A percentile compares a stretch with the other conserved stretches of the same genome.
Conservation (phyloP, 1,140 invertebrate species). For the Lucilia sericata region DNA sequence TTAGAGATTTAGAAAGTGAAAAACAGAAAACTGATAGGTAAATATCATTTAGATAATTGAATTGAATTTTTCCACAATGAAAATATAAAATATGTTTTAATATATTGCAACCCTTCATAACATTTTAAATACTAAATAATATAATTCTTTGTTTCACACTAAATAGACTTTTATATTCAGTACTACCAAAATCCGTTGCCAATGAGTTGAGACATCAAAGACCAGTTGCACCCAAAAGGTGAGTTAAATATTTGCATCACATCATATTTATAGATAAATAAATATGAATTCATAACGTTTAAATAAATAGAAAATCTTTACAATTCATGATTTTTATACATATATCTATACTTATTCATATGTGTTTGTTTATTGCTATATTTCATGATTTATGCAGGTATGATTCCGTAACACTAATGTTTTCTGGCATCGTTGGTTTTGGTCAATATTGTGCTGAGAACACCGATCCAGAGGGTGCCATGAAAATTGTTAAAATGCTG, state of each 20-base stretch:
- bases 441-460: constrained; percentile 87
- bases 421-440: constrained; percentile 95
- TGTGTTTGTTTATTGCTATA: constrained; percentile 12
- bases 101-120: not conserved
- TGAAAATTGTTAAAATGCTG: constrained; percentile 93
- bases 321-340: too few relatives aligned
- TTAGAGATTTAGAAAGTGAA: constrained; percentile 93
- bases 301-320: not conserved
- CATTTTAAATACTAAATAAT: not conserved
- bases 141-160: constrained; percentile 18
- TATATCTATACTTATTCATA: not conserved
- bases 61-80: too few relatives aligned
- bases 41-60: too few relatives aligned
- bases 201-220: constrained; percentile 91
- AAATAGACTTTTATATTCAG: constrained; percentile 89
- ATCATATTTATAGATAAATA: too few relatives aligned
- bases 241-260: constrained; percentile 48
- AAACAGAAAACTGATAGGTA: constrained; percentile 97
- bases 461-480: constrained; percentile 87
- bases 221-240: constrained; percentile 83
- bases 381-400: constrained; percentile 71
- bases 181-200: constrained; percentile 92
- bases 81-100: too few relatives aligned
- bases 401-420: constrained; percentile 90
- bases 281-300: too few relatives aligned